Evolutionary conservation across 2,113 vertebrate genomes (phyloP), one percentile per base, ranked within the genome.

Genomic region (Apeltes quadracus): DNA sequence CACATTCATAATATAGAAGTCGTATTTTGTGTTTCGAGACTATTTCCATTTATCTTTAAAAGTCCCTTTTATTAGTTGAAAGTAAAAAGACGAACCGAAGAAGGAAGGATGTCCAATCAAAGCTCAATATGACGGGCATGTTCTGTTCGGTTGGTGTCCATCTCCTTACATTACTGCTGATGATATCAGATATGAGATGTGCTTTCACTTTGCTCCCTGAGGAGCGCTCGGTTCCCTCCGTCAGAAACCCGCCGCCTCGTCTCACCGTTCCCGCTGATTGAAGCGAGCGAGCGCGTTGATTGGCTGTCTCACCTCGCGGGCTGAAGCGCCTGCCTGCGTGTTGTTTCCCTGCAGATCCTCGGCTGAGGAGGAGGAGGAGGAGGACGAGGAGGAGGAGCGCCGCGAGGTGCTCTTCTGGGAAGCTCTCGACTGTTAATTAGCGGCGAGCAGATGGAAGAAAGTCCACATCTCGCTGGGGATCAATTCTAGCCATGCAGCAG

Each of bases 351-450:
- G 69, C 63, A 77, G 85, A 77, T 75, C 82, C 73, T 58, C 71
- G 65, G 75, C 69, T 8, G 70, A 78, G 64, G 69, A 82, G 72
- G 73, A 72, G 48, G 70, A 78, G 64, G 69, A 82, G 72, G 73
- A 72, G 48, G 69, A 75, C 36, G 78, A 79, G 56, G 71, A 76
- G 64, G 73, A 72, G 61, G 81, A 76, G 68, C 41, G 44, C 78
- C 76, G 66, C 68, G 57, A 63, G 75, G 61, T 78, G 50, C 72
- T 87, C 87, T 88, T 77, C 59, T 68, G 89, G 86, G 90, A 88
- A 73, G 56, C 84, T 80, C 82, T 82, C 82, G 89, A 88, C 88
- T 92, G 90, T 91, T 93, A 93, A 93, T 93, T 93, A 92, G 91
- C 70, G 61, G 64, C 10, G 76, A 92, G 85, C 92, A 93, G 90